These are phyloP conservation scores for Agonopterix heracliana DNA, from an alignment of 2,888 invertebrate genomes.

Conservation along the genomic window DNA sequence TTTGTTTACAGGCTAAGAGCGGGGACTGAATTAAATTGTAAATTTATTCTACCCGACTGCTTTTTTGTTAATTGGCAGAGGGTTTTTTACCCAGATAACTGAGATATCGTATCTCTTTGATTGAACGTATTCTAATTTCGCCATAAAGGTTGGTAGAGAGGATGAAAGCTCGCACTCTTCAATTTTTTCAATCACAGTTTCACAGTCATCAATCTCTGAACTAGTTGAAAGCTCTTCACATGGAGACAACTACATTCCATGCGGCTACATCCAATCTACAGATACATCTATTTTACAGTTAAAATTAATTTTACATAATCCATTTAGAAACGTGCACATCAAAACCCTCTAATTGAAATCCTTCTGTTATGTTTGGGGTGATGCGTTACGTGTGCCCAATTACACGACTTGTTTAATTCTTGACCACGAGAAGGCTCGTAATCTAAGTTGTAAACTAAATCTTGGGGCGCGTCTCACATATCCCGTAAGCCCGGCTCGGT, in stretches of 20 bases:
- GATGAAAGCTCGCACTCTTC: too few relatives aligned
- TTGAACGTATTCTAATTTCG: too few relatives aligned
- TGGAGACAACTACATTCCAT: too few relatives aligned
- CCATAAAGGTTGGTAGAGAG: too few relatives aligned
- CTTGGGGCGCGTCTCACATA: constrained; percentile 71
- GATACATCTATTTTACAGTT: too few relatives aligned
- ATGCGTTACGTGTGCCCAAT: constrained; percentile 48
- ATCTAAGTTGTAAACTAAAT: constrained; percentile 75
- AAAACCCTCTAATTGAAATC: neutral
- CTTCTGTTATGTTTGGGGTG: neutral
- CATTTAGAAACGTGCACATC: neutral
- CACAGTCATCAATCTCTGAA: neutral
- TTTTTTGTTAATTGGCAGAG: constrained; percentile 42
- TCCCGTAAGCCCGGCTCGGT: constrained; percentile 63
- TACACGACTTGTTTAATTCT: constrained; percentile 68
- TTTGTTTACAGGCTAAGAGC: constrained; percentile 41
- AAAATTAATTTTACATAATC: too few relatives aligned
- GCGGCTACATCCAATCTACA: too few relatives aligned
- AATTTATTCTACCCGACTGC: constrained; percentile 49
- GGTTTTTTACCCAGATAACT: constrained; percentile 1
- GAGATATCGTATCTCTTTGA: too few relatives aligned
- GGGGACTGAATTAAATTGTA: constrained; percentile 44
- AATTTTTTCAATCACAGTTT: too few relatives aligned
- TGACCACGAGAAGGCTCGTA: constrained; percentile 58
- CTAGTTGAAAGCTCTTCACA: neutral